These are phyloP conservation scores for Brachionus manjavacas DNA, from an alignment of 1,140 invertebrate genomes.

Conservation along the genomic window DNA sequence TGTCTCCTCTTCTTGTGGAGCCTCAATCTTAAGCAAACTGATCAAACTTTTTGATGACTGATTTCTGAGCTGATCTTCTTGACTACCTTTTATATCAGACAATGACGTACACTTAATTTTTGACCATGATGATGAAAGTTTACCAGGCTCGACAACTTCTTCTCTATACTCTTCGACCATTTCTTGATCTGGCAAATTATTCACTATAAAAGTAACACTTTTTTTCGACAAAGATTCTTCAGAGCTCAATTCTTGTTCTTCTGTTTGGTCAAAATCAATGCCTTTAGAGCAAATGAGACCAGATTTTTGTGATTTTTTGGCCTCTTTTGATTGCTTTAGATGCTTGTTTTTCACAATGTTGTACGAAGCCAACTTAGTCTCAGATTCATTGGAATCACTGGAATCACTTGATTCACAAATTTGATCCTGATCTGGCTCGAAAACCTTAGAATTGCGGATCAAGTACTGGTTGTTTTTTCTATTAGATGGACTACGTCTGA, in stretches of 20 bases:
- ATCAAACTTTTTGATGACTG: constrained; percentile 10
- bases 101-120: constrained; percentile 8
- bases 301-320: not conserved
- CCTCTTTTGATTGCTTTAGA: not conserved
- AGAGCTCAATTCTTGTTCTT: not conserved
- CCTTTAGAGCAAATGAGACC: not conserved
- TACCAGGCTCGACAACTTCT: not conserved
- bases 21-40: constrained; percentile 5
- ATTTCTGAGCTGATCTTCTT: not conserved
- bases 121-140: not conserved
- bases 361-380: not conserved
- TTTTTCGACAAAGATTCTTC: not conserved
- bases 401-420: not conserved
- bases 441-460: not conserved
- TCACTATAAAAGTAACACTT: not conserved
- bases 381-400: not conserved
- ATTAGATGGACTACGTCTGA: not conserved
- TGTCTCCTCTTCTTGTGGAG: not conserved
- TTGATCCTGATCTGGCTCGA: not conserved
- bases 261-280: not conserved
- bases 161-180: not conserved
- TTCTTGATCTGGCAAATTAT: not conserved
- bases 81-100: not conserved
- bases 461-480: not conserved
- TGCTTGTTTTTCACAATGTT: not conserved